phyloP scores from a whole-genome alignment of 2,888 invertebrate species.

The Tetranychus piercei region DNA sequence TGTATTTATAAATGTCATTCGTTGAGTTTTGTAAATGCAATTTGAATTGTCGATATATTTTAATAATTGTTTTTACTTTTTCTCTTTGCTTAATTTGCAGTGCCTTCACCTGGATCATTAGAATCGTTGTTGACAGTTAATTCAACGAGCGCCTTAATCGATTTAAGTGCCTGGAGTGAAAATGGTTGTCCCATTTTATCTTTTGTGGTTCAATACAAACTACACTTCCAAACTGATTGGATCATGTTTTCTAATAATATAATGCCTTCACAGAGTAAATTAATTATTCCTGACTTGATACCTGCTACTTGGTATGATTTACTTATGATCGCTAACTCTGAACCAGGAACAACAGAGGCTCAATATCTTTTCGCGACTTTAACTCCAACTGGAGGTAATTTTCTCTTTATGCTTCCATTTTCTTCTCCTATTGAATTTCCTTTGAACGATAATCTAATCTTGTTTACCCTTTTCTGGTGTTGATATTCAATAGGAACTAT shows the following conservation, averaged over 20 bases:
- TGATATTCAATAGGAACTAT: constrained; percentile 5
- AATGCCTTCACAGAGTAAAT: constrained; percentile 20
- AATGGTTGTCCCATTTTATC: constrained; percentile 26
- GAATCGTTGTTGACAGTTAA: constrained; percentile 24
- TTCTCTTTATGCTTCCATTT: background rate
- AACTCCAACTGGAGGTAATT: constrained; percentile 12
- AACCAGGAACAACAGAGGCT: constrained; percentile 18
- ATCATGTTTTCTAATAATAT: constrained; percentile 21
- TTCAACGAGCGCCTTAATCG: constrained; percentile 22
- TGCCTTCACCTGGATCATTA: constrained; percentile 24
- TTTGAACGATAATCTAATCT: background rate
- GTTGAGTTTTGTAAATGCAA: no score
- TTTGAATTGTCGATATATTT: background rate
- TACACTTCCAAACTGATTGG: constrained; percentile 22
- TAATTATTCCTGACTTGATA: constrained; percentile 21
- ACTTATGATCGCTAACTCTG: constrained; percentile 20
- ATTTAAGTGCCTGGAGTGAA: constrained; percentile 24
- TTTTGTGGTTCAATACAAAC: constrained; percentile 24
- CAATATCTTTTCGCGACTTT: constrained; percentile 19
- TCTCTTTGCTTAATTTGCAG: constrained; percentile 12
- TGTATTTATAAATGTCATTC: no score
- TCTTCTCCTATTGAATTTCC: background rate
- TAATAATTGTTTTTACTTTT: background rate
- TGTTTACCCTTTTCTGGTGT: background rate
- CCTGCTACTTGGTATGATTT: constrained; percentile 20